Evolutionary conservation across 2,113 vertebrate species (phyloP), one percentile per base, ranked within the genome.

Genomic region (Ancistrus triradiatus): DNA sequence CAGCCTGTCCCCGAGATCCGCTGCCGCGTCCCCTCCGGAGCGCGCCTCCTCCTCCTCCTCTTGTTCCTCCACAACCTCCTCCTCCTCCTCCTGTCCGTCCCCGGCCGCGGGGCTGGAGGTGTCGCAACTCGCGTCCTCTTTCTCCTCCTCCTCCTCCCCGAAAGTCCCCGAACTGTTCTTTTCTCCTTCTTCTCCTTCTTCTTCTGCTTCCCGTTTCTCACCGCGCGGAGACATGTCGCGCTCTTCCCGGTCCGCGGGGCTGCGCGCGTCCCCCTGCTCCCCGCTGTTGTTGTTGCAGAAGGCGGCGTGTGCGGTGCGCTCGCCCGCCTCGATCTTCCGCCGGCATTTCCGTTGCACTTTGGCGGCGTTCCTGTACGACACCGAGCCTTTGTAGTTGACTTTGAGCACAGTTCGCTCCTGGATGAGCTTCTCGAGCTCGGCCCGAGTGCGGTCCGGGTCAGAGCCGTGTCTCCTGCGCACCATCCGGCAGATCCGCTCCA

Each of bases 381-480:
- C 90, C 10, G 92, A 93, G 75, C 92, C 92, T 82, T 94, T 94
- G 87, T 93, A 93, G 87, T 90, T 91, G 84, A 94, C 92, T 88
- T 91, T 91, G 7, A 94, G 79, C 77, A 94, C 92, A 79, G 90
- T 89, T 70, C 90, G 91, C 69, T 92, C 89, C 75, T 90, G 88
- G 57, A 94, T 92, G 81, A 94, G 92, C 86, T 91, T 91, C 73
- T 93, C 92, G 66, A 94, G 89, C 86, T 93, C 92, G 22, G 86
- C 87, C 78, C 91, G 90, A 83, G 92, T 93, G 84, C 90, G 90
- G 75, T 92, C 90, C 7, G 90, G 90, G 76, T 92, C 91, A 76
- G 89, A 91, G 75, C 92, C 92, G 86, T 94, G 92, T 74, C 92
- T 85, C 74, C 92, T 88, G 80, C 91, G 89, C 81, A 94, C 91